Base-by-base conservation (phyloP, 2,888 invertebrate genomes). In the Melitaea athalia region DNA sequence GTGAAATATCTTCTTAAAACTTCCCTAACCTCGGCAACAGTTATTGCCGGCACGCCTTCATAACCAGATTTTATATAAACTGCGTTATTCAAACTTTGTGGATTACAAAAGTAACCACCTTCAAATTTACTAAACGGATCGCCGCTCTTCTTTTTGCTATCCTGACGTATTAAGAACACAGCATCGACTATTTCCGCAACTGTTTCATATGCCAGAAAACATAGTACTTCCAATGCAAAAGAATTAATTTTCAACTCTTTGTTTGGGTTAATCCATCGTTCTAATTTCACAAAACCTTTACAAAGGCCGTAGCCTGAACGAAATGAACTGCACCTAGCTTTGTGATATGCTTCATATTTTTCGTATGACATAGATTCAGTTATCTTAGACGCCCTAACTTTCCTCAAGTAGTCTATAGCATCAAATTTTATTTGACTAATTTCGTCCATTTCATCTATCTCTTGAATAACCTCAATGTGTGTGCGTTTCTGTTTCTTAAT, bases 131-230 rank as follows among this genome's bases (percentile, higher is more conserved):
- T 94, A 67, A 95, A 95, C 0, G 96, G 95, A 82, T 97, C 96
- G 3, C 94, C 95, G 53, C 91, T 86, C 55, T 94, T 94, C 81
- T 94, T 95, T 72, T 93, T 95, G 52, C 94, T 94, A 83, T 98
- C 98, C 78, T 97, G 95, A 57, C 97, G 93, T 1, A 98, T 95
- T 60, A 98, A 83, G 72, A 98, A 95, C 0, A 97, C 96, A 76
- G 96, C 95, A 87, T 98, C 98, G 2, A 97, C 95, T 68, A 98
- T 95, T 83, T 97, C 96, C 0, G 98, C 98, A 8, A 98, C 96
- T 0, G 97, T 97, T 89, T 98, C 98, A 83, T 97, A 97, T 0
- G 98, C 97, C 74, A 98, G 92, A 82, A 98, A 98, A 59, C 96
- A 95, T 72, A 98, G 85, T 4, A 98, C 95, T 81, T 96, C 96